A percentile compares a stretch with the other conserved stretches of the same genome.
Conservation (phyloP, 1,140 invertebrate species). For the Papilio polytes region DNA sequence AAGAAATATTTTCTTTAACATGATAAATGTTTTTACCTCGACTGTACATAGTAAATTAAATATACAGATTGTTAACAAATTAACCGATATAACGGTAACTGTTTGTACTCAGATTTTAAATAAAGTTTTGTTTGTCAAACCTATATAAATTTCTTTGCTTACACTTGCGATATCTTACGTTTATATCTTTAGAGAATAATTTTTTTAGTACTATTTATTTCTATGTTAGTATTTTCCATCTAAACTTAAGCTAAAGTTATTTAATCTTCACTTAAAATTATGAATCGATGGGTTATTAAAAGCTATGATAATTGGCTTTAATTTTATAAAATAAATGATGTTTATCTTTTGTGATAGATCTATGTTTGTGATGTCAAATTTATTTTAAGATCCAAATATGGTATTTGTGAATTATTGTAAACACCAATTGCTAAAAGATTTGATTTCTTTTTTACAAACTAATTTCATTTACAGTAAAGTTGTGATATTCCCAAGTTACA, state of each 20-base stretch:
- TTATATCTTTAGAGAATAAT: neutral
- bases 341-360: neutral
- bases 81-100: neutral
- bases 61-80: neutral
- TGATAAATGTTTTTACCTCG: neutral
- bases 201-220: neutral
- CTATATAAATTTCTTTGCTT: neutral
- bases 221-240: slow-evolving; percentile 28
- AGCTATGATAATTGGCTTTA: slow-evolving; percentile 23
- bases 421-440: neutral
- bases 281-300: slow-evolving; percentile 36
- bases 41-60: neutral
- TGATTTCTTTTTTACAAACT: no score
- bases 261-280: slow-evolving; percentile 18
- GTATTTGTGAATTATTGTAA: neutral
- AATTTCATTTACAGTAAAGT: no score
- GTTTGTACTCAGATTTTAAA: neutral
- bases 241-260: slow-evolving; percentile 21
- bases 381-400: neutral
- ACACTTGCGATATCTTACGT: neutral
- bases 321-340: neutral
- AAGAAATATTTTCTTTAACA: neutral
- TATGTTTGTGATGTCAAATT: neutral
- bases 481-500: no score
- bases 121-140: neutral